Evolutionary conservation across 1,140 invertebrate genomes (phyloP), one percentile per base, ranked within the genome.

Genomic region (Anadara kagoshimensis): DNA sequence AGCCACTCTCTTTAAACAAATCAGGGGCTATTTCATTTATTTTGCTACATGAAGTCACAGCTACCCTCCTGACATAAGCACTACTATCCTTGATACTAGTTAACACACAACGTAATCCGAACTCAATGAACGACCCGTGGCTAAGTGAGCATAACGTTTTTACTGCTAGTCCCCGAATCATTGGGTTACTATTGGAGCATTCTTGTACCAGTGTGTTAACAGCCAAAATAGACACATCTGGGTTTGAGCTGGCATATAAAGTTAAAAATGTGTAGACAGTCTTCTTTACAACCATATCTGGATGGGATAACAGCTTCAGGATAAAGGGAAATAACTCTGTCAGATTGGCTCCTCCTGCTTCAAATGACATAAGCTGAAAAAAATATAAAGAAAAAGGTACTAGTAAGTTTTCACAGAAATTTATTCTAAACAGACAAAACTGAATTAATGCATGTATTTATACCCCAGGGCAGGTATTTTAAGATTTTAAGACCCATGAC

Each of bases 121-220:
- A 80, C n/a, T 86, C 83, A 8, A 76, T 20, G 47, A 83, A 65
- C 4, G 66, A 53, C 16, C 68, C 72, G 16, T 84, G 77, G 44
- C 71, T 72, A 8, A 86, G 53, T 12, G 83, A 76, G 36, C 80
- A 79, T 20, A 86, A 56, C 0, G 83, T 83, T 45, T 76, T 80
- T 41, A 86, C 58, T 2, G 84, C 81, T 5, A 84, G 66, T 29
- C 83, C 84, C 20, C 84, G 68, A 5, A 80, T 69, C 66, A 82
- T 72, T 11, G 84, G 84, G 64, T 81, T 84, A 64, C 83, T 77
- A 57, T 84, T 78, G 4, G 51, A 41, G 54, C 81, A 78, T 73
- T 86, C 84, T 59, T 80, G 81, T 16, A 80, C 44, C 18, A 86
- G 78, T 0, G 81, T 81, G 76, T 86, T 86, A 14, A 83, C 70